These are phyloP conservation scores for Apotomis turbidana DNA, from an alignment of 2,888 invertebrate genomes.

Conservation along the genomic window DNA sequence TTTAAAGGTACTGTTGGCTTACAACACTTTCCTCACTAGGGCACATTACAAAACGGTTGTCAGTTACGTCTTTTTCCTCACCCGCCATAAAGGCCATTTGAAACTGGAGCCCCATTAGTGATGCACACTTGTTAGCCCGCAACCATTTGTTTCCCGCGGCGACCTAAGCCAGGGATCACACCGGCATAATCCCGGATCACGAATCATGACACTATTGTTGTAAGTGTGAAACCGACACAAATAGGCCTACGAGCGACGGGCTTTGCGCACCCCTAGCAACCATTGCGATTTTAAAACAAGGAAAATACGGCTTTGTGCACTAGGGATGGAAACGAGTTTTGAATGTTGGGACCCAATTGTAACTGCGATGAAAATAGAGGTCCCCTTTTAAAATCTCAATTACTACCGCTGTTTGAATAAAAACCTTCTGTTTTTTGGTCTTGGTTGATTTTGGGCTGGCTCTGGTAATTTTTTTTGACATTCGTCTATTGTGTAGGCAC, in stretches of 20 bases:
- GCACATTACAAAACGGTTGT: neutral
- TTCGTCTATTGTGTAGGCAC: conserved; percentile 50
- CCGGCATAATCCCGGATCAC: conserved; percentile 81
- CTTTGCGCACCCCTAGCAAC: conserved; percentile 59
- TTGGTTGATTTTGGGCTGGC: conserved; percentile 46
- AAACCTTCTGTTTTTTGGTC: accelerated
- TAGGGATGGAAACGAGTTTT: conserved; percentile 42
- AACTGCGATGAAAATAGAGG: conserved; percentile 56
- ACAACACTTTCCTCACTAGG: no score
- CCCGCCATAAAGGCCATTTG: conserved; percentile 51
- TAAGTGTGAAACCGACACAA: conserved; percentile 84
- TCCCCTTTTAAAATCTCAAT: conserved; percentile 54
- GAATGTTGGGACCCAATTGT: conserved; percentile 34
- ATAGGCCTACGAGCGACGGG: conserved; percentile 68
- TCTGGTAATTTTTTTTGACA: conserved; percentile 40
- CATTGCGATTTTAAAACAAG: conserved; percentile 42
- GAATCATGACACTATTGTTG: conserved; percentile 85
- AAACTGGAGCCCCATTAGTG: conserved; percentile 74
- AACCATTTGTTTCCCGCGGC: conserved; percentile 81
- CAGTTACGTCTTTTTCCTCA: neutral
- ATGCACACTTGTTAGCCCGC: conserved; percentile 68
- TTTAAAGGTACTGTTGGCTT: neutral
- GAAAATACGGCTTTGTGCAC: conserved; percentile 43
- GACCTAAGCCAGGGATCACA: conserved; percentile 78
- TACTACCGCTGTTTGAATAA: conserved; percentile 3